Base-by-base conservation (phyloP, 2,888 invertebrate species). In the Philaethria dido region DNA sequence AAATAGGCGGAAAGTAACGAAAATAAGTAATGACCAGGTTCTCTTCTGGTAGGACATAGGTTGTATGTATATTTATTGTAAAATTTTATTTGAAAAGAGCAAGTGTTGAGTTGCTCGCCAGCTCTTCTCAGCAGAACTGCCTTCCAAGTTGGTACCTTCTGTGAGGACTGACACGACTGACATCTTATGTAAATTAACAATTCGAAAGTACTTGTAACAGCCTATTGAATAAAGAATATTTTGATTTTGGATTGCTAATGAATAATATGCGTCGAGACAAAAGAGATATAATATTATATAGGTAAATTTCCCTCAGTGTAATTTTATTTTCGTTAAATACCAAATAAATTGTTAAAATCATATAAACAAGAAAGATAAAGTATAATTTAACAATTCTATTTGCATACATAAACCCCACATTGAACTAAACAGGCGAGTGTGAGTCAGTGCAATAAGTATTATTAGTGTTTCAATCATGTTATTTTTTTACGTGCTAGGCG, bases 401-500 rank as follows among this genome's bases (percentile, higher is more conserved):
- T 54, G 42, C n/a, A 60, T 42, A 20, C 22, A 50, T 59, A 48
- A 57, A 36, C 57, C 62, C 18, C 62, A 62, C 57, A 63, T 52
- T 36, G 39, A 66, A 29, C 60, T 66, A 69, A 66, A 69, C 47
- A 52, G 57, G 42, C 57, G 42, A 48, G 64, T 62, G 57, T 72
- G 70, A 72, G 36, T 72, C 72, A 72, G 70, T 69, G 70, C 66
- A 69, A 69, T 69, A 72, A 68, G 71, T 70, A 71, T 68, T 71
- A 71, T 68, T 71, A 71, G 69, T 69, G 69, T 66, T 66, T 69
- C 72, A 68, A 71, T 72, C 71, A 66, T 59, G 65, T 70, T 70
- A 62, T 69, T 69, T 65, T 71, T 72, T 71, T 64, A 68, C 66
- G 72, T 71, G 72, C n/a, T 72, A 71, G 71, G 72, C 57, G 62